A percentile compares a stretch with the other conserved stretches of the same genome.
Conservation (phyloP, 2,113 vertebrate species). For the Phocoena phocoena region DNA sequence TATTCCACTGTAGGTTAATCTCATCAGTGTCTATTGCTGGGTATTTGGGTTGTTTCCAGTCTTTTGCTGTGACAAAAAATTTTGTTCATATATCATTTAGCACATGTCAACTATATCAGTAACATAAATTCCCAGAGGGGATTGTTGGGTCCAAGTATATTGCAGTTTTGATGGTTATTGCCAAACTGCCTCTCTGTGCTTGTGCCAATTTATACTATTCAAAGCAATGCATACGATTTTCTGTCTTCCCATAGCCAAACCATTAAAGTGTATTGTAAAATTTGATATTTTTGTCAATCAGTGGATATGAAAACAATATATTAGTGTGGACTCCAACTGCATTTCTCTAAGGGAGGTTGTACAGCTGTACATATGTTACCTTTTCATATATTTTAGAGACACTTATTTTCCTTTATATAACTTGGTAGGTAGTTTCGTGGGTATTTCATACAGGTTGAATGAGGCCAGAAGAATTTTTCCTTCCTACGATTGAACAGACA, state of each 20-base stretch:
- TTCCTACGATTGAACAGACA: neutral
- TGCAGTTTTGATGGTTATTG: neutral
- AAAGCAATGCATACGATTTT: neutral
- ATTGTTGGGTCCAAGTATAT: neutral
- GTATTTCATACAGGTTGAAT: neutral
- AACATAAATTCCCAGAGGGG: neutral
- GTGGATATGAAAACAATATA: neutral
- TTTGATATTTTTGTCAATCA: neutral
- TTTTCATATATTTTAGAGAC: neutral
- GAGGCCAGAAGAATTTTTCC: neutral
- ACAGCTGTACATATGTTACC: neutral
- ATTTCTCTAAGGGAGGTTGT: neutral
- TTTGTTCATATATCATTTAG: neutral
- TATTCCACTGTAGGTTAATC: neutral
- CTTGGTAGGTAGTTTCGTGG: neutral
- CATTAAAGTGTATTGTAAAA: neutral
- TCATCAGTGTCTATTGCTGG: neutral
- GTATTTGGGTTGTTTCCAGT: neutral
- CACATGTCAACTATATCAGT: neutral
- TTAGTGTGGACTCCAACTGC: neutral
- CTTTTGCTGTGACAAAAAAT: neutral
- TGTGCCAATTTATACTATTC: neutral
- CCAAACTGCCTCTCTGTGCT: neutral
- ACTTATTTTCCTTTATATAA: neutral
- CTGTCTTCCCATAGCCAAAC: neutral